Evolutionary conservation across 2,797 vertebrate genomes (phyloP), one percentile per base, ranked within the genome.

Genomic region (Poecilia gillii): DNA sequence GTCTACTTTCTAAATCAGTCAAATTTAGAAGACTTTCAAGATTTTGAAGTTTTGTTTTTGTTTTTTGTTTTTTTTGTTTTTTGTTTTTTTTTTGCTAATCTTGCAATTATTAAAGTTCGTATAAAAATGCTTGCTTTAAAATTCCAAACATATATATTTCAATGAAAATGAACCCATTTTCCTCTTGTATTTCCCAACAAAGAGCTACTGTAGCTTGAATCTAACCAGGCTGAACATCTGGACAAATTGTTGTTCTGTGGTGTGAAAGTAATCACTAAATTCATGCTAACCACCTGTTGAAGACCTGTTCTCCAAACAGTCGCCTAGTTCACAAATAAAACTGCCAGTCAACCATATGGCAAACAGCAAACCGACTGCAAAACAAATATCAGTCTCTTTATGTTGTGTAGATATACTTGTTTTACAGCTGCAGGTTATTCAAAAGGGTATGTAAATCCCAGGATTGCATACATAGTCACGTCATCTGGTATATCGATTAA

Each of bases 321-420:
- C 80, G 86, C 87, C 77, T 85, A 12, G 5, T 83, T 78, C 68
- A 79, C 36, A 76, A 72, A 87, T 75, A 80, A 87, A 84, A 46
- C 78, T 85, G 75, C 39, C 85, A 80, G 78, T 84, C 47, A 75
- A 74, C 51, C 79, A 83, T 88, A 87, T 88, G 90, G 72, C 41
- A 43, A 23, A n/a, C 55, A 70, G 72, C 12, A 47, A 57, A 62
- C 53, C 41, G 25, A 66, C 62, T 71, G 53, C 59, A 68, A 68
- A 82, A 71, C 51, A 45, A 76, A 83, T 73, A 75, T 75, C 59
- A 79, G 41, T 71, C 53, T 74, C 4, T 74, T 73, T 72, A 53
- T 46, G 31, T 43, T 53, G 55, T 51, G 46, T 45, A 59, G 64
- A 71, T 72, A 53, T 80, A 20, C 41, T n/a, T 25, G 46, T 51